Evolutionary conservation across 2,113 vertebrate genomes (phyloP).

Genomic region (Condylura cristata): DNA sequence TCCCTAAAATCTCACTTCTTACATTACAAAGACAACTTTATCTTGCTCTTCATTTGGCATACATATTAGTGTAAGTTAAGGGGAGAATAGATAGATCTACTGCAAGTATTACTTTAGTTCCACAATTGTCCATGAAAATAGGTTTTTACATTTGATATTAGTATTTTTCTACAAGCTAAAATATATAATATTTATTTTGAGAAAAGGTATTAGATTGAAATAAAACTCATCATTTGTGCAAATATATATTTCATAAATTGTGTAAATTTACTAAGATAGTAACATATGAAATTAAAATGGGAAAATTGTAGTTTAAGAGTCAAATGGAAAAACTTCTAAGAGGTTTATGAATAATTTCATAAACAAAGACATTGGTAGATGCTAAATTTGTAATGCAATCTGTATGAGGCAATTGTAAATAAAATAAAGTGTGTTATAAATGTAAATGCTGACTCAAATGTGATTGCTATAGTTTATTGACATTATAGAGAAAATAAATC

Average conservation of each 20-base stretch:
- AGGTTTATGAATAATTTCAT: conserved; percentile 42
- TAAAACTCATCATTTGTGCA: conserved; percentile 41
- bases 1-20: conserved; percentile 53
- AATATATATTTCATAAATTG: neutral
- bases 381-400: neutral
- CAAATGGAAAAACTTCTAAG: conserved; percentile 7
- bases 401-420: neutral
- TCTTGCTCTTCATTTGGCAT: conserved; percentile 18
- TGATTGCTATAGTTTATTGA: neutral
- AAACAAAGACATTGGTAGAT: conserved; percentile 49
- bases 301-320: conserved; percentile 3
- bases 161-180: neutral
- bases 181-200: neutral
- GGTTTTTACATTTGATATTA: conserved; percentile 51
- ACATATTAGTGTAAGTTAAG: conserved; percentile 63
- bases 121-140: conserved; percentile 16
- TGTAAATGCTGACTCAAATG: neutral
- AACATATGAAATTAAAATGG: conserved; percentile 6
- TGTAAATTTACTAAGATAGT: conserved; percentile 44
- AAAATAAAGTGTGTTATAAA: neutral
- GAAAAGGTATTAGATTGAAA: conserved; percentile 38
- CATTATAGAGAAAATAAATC: conserved; percentile 22
- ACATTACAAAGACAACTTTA: conserved; percentile 25
- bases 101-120: conserved; percentile 63
- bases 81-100: conserved; percentile 16